Evolutionary conservation across 2,888 invertebrate species (phyloP).

Genomic region (Slavum lentiscoides): DNA sequence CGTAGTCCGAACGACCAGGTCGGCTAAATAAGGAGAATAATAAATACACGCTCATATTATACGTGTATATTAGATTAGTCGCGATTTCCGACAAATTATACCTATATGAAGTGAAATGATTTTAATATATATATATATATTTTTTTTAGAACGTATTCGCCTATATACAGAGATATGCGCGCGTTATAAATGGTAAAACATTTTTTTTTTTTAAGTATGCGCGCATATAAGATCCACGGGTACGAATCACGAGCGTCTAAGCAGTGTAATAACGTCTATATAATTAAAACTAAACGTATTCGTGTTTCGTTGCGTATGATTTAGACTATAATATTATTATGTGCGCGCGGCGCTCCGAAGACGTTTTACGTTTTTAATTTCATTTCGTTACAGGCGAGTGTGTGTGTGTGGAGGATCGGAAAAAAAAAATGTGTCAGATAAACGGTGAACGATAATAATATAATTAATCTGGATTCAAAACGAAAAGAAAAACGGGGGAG

Average conservation of each 20-base stretch:
- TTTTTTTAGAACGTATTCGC: too few species aligned
- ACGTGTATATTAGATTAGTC: too few species aligned
- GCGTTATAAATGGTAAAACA: not conserved
- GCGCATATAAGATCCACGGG: not conserved
- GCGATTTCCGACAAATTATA: too few species aligned
- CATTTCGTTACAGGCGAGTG: not conserved
- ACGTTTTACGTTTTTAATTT: not conserved
- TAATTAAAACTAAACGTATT: conserved; percentile 4
- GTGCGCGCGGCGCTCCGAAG: not conserved
- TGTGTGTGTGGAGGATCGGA: too few species aligned
- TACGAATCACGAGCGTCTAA: not conserved
- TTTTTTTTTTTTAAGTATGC: not conserved
- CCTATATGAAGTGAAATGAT: too few species aligned
- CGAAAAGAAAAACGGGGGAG: conserved; percentile 13
- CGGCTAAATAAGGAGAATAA: too few species aligned
- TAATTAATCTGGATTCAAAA: conserved; percentile 39
- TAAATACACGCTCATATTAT: too few species aligned
- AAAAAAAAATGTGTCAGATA: not conserved
- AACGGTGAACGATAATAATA: conserved; percentile 1
- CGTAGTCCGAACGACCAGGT: too few species aligned
- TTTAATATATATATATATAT: too few species aligned
- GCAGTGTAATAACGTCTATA: not conserved
- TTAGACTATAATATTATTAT: not conserved
- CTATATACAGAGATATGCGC: not conserved
- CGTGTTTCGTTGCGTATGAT: not conserved